Percentiles rank a stretch among this genome's conserved stretches.
phyloP scores from a whole-genome alignment of 2,888 invertebrate genomes.

The Thysanoteuthis rhombus region DNA sequence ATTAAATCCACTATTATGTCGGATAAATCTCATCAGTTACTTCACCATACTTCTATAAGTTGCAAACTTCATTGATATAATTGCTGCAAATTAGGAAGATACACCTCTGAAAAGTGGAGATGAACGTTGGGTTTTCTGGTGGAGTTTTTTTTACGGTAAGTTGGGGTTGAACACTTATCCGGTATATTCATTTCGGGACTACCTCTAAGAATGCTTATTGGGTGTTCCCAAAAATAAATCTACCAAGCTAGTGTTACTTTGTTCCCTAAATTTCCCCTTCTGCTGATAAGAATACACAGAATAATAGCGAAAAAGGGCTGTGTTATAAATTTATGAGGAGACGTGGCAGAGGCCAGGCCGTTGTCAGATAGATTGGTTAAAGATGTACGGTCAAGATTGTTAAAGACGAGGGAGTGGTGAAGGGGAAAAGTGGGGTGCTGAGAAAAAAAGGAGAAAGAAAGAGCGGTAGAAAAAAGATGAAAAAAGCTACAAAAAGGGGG shows the following conservation, averaged over 20 bases:
- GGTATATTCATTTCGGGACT: background rate
- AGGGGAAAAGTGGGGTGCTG: background rate
- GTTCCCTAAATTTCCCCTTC: background rate
- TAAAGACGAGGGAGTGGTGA: background rate
- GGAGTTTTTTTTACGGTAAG: background rate
- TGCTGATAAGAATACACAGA: background rate
- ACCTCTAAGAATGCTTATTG: background rate
- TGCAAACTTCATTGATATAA: no score
- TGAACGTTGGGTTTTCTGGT: no score
- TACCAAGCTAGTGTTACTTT: background rate
- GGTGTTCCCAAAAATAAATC: background rate
- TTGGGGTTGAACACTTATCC: background rate
- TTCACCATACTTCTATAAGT: no score
- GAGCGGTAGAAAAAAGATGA: no score
- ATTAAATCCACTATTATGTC: no score
- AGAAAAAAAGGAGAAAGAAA: background rate
- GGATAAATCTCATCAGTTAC: no score
- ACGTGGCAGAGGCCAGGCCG: background rate
- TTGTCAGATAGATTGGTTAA: background rate
- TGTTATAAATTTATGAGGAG: background rate
- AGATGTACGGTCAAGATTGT: conserved; percentile 12
- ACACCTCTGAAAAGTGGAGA: no score
- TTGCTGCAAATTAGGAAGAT: no score
- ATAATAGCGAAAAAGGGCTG: background rate
- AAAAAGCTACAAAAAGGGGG: no score